Evolutionary conservation across 30 jellyfish, hydroid and myxozoan species (phyloP), one percentile per base, ranked within the genome.

Genomic region (Catostylus mosaicus): DNA sequence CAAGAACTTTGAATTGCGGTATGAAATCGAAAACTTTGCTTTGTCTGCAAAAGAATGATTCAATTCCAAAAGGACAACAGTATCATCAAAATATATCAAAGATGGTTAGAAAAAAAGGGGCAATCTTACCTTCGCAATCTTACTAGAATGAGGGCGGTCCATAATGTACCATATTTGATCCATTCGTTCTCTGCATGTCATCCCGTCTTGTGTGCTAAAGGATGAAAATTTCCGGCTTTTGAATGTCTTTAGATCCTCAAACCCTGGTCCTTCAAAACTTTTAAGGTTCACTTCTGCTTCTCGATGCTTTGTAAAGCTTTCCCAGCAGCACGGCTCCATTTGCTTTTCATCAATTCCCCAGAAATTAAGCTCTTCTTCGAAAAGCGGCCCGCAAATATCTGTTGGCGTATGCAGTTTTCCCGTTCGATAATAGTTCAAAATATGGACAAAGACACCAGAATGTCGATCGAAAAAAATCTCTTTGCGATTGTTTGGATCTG

Each of bases 251-350:
- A 93, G 78, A 76, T 93, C 98, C 71, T 93, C 98, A 51, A 93
- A 93, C 31, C 98, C 97, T 7, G 98, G 98, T 22, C 98, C 98
- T 74, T 87, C 97, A 52, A 93, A 93, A 36, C 87, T 81, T 32
- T 96, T 85, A 26, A 93, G 86, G 68, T 86, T 88, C 33, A 93
- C 93, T 77, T 93, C 98, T 3, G 98, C 98, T 46, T 93, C 98
- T 8, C 98, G 91, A 61, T 93, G 98, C 69, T 87, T 93, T 40
- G 98, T 93, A 67, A 93, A 93, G 36, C 89, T 82, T 59, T 81
- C 98, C 98, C 98, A 93, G 48, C 98, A 93, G 85, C 98, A 93
- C 30, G 98, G 98, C 82, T 93, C 98, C 98, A 93, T 93, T 83
- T 93, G 98, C 82, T 93, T 93, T 48, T 93, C 98, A 73, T 93